Conservation (phyloP, 2,888 invertebrate species). For the Sinhomidia bicolor region DNA sequence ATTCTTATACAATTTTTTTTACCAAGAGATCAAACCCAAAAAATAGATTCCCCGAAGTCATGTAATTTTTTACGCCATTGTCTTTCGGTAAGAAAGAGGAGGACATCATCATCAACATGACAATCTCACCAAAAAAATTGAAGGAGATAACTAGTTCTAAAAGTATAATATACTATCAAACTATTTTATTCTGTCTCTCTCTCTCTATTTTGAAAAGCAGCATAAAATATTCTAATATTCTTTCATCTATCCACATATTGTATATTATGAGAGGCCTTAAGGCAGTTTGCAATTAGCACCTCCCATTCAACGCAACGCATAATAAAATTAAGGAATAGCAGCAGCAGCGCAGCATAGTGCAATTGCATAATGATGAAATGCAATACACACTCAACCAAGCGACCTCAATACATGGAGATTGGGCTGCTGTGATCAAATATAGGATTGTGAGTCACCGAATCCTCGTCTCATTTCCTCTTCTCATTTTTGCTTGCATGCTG, state of each 20-base stretch:
- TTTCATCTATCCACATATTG: no score
- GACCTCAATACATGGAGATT: no score
- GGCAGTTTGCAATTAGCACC: conserved; percentile 67
- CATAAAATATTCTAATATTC: no score
- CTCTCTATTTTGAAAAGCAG: no score
- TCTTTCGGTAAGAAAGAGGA: conserved; percentile 13
- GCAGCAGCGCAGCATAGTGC: background rate
- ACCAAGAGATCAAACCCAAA: background rate
- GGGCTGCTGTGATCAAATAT: background rate
- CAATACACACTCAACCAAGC: no score
- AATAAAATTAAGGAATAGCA: conserved; percentile 19
- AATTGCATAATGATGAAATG: conserved; percentile 60
- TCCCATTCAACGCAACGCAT: conserved; percentile 43
- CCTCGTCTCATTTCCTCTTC: conserved; percentile 18
- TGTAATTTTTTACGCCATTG: conserved; percentile 24
- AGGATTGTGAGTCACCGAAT: background rate
- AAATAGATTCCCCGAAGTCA: conserved; percentile 2
- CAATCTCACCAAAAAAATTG: background rate
- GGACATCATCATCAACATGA: background rate
- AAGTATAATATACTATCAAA: background rate
- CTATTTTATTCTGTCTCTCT: no score
- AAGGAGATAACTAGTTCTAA: background rate
- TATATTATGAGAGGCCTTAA: conserved; percentile 57
- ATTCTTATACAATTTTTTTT: no score
- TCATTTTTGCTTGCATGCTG: background rate